Evolutionary conservation across 1,140 invertebrate species (phyloP).

Genomic region (Potamilus streckersoni): DNA sequence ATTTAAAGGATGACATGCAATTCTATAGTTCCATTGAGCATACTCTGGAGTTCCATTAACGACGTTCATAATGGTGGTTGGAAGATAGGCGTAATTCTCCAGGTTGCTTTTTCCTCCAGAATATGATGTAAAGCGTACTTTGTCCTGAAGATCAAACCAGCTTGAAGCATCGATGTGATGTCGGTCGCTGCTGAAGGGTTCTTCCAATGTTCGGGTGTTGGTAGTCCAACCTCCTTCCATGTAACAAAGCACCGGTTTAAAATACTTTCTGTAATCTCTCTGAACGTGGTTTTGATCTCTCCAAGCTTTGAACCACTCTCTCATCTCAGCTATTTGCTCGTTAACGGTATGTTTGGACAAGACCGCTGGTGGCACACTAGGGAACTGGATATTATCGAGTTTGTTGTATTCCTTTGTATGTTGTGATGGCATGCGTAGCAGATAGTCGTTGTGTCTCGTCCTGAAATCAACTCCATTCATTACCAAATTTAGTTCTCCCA

Average conservation of each 20-base stretch:
- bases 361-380: conserved; percentile 53
- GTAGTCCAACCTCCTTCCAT: conserved; percentile 60
- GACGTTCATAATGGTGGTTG: conserved; percentile 42
- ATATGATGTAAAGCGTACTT: conserved; percentile 46
- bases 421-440: conserved; percentile 43
- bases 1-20: conserved; percentile 46
- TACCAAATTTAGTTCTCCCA: conserved; percentile 53
- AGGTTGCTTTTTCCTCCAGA: conserved; percentile 38
- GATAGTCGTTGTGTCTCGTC: conserved; percentile 62
- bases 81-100: conserved; percentile 49
- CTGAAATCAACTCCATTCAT: conserved; percentile 61
- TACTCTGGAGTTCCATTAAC: conserved; percentile 36
- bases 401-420: conserved; percentile 30
- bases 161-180: conserved; percentile 46
- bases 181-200: conserved; percentile 50
- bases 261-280: conserved; percentile 54
- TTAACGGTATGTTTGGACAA: conserved; percentile 37
- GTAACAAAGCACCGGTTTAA: conserved; percentile 59
- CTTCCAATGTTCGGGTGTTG: conserved; percentile 40
- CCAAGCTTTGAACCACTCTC: conserved; percentile 57
- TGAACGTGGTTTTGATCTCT: conserved; percentile 39
- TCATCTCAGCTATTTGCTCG: conserved; percentile 56
- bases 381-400: conserved; percentile 53
- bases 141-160: conserved; percentile 46
- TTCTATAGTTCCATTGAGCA: conserved; percentile 58